Conservation (phyloP, 2,113 vertebrate genomes). For the Zosterops pallidus region DNA sequence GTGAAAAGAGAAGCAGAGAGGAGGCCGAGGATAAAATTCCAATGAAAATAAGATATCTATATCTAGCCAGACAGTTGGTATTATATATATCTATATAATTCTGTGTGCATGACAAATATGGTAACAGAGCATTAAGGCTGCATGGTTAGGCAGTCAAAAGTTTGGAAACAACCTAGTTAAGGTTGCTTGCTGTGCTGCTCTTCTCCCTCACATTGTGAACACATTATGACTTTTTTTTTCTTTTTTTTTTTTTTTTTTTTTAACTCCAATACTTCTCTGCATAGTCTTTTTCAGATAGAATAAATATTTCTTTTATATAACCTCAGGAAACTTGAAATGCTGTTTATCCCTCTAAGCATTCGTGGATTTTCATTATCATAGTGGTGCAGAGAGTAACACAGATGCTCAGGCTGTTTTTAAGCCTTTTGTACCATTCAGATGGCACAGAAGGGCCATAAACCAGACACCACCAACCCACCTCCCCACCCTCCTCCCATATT, state of each 20-base stretch:
- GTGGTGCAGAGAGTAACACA: not conserved
- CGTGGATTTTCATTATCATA: conserved; percentile 29
- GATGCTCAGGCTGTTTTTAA: conserved; percentile 32
- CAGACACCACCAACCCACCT: not conserved
- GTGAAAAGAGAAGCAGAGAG: conserved; percentile 30
- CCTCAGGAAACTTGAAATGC: conserved; percentile 6
- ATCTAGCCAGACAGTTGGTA: not conserved
- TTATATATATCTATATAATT: conserved; percentile 39
- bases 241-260: not conserved
- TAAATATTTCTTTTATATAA: conserved; percentile 36
- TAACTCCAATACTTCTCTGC: not conserved
- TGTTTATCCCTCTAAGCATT: not conserved
- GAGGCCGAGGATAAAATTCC: conserved; percentile 18
- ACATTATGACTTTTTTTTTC: not conserved
- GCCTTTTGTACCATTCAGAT: not conserved
- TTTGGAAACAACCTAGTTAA: conserved; percentile 45
- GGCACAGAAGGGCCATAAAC: conserved; percentile 17
- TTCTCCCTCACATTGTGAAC: conserved; percentile 6
- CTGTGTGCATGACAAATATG: conserved; percentile 5
- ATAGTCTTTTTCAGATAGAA: not conserved
- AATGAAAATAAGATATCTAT: conserved; percentile 20
- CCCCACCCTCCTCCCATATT: not conserved
- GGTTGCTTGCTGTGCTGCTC: not conserved
- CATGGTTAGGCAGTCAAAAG: conserved; percentile 46
- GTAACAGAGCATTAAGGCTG: conserved; percentile 21